phyloP scores from a whole-genome alignment of 2,888 invertebrate genomes.

The Chloroclystis v-ata region DNA sequence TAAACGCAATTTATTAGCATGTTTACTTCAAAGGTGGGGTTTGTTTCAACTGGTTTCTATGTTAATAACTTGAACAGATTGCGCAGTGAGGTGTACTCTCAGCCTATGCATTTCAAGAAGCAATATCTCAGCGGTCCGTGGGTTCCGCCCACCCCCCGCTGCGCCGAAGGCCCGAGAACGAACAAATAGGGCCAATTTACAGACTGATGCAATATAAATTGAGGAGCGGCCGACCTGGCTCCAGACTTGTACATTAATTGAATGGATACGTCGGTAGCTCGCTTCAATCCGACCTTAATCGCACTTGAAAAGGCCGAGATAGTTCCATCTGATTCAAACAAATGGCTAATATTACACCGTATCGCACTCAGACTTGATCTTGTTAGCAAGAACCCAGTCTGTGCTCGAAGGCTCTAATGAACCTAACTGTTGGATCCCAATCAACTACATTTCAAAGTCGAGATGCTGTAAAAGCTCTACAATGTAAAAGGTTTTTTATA shows the following conservation, averaged over 20 bases:
- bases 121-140: slow-evolving; percentile 51
- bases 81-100: too few species aligned
- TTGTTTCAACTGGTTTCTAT: too few species aligned
- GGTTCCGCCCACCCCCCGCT: slow-evolving; percentile 39
- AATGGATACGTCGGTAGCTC: slow-evolving; percentile 71
- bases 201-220: slow-evolving; percentile 63
- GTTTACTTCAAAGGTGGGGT: too few species aligned
- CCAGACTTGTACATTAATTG: slow-evolving; percentile 67
- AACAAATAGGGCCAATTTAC: slow-evolving; percentile 65
- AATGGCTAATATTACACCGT: slow-evolving; percentile 63
- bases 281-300: slow-evolving; percentile 72
- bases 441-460: too few species aligned
- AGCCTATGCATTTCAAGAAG: slow-evolving; percentile 35
- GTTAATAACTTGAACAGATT: too few species aligned
- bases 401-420: neutral
- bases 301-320: slow-evolving; percentile 67
- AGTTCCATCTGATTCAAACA: slow-evolving; percentile 50
- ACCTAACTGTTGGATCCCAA: neutral
- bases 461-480: neutral
- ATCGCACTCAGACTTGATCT: slow-evolving; percentile 63
- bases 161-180: slow-evolving; percentile 37
- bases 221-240: slow-evolving; percentile 54
- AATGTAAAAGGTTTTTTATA: neutral
- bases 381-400: slow-evolving; percentile 33
- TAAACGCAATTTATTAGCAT: too few species aligned